A percentile compares a stretch with the other conserved stretches of the same genome.
These are phyloP conservation scores for Eulemur albifrons DNA, from an alignment of 2,797 vertebrate species.

Conservation along the genomic window DNA sequence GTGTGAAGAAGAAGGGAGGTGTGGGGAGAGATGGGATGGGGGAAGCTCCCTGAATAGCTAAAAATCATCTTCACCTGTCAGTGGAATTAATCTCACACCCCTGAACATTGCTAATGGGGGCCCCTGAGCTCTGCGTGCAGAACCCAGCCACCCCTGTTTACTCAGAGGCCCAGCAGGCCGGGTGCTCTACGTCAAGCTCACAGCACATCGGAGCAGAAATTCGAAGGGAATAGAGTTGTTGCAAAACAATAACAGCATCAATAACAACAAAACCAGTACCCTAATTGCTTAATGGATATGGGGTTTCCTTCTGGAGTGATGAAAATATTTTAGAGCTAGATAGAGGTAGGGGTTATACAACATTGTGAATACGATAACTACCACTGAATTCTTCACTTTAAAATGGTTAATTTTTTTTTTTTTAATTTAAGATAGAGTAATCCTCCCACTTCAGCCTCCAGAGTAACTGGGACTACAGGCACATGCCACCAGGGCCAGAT, in stretches of 20 bases:
- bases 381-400: background rate
- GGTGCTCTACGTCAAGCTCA: background rate
- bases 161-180: background rate
- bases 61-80: background rate
- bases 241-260: background rate
- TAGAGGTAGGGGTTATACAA: background rate
- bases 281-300: background rate
- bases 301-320: background rate
- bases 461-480: background rate
- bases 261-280: background rate
- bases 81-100: background rate
- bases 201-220: background rate
- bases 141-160: background rate
- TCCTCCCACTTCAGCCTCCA: background rate
- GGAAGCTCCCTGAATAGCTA: background rate
- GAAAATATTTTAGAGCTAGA: background rate
- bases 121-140: background rate
- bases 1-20: background rate
- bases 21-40: too few relatives aligned
- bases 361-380: background rate
- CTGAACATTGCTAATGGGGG: background rate
- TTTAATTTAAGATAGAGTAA: background rate
- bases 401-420: background rate
- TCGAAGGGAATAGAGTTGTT: background rate
- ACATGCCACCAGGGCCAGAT: background rate